Evolutionary conservation across 2,888 invertebrate species (phyloP).

Genomic region (Tenthredo mesomela): DNA sequence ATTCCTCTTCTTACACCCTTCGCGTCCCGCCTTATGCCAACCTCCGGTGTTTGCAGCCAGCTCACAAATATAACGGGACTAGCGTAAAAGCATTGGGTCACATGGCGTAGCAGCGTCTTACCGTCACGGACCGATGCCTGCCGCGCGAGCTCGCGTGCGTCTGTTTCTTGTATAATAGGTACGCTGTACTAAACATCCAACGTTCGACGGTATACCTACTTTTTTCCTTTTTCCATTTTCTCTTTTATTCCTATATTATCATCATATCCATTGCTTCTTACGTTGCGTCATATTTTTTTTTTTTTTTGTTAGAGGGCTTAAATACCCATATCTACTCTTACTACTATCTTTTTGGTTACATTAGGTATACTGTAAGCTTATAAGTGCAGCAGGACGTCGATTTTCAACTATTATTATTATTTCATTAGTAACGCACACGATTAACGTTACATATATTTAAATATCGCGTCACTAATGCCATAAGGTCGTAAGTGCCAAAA

Average conservation of each 20-base stretch:
- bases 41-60: conserved; percentile 28
- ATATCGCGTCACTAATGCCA: too few species aligned
- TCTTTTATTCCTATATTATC: neutral
- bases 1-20: conserved; percentile 5
- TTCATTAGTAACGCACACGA: neutral
- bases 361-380: neutral
- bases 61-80: conserved; percentile 46
- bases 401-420: neutral
- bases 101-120: conserved; percentile 43
- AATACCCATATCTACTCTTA: neutral
- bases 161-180: conserved; percentile 27
- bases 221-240: conserved; percentile 31
- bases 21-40: neutral
- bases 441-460: neutral
- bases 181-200: conserved; percentile 25
- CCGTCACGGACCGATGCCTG: conserved; percentile 35
- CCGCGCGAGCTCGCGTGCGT: conserved; percentile 20
- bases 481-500: too few species aligned
- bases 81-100: conserved; percentile 51
- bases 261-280: neutral
- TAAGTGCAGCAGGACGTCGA: neutral
- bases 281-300: neutral
- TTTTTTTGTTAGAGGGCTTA: neutral
- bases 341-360: neutral
- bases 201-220: conserved; percentile 21